Conservation (phyloP, 2,888 invertebrate genomes). For the Orthosia cruda region DNA sequence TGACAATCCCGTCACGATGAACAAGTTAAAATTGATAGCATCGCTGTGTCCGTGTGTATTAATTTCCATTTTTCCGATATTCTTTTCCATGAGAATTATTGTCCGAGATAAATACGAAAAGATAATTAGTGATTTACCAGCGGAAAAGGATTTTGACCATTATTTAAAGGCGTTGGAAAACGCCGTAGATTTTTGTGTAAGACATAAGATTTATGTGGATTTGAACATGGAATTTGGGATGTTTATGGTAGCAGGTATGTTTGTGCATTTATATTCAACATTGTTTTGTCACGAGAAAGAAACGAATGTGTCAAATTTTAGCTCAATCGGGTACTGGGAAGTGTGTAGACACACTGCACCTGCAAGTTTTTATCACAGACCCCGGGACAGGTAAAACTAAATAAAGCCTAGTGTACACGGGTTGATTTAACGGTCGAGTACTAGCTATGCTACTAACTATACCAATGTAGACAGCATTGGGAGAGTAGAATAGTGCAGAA, state of each 20-base stretch:
- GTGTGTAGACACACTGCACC: too few species aligned
- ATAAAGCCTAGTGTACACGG: too few species aligned
- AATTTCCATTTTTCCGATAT: slow-evolving; percentile 3
- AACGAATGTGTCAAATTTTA: too few species aligned
- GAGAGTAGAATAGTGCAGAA: too few species aligned
- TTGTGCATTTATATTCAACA: not conserved
- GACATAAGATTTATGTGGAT: slow-evolving; percentile 73
- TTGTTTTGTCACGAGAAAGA: too few species aligned
- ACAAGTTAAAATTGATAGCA: slow-evolving; percentile 38
- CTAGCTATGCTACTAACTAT: too few species aligned
- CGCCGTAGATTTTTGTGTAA: slow-evolving; percentile 70
- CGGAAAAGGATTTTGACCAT: slow-evolving; percentile 68
- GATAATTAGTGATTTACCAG: slow-evolving; percentile 65
- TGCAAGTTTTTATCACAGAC: too few species aligned
- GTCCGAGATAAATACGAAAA: slow-evolving; percentile 3
- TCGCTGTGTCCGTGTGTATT: slow-evolving; percentile 16
- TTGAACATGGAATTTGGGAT: slow-evolving; percentile 78
- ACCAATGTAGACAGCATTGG: too few species aligned
- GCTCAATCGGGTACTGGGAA: too few species aligned
- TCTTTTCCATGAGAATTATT: slow-evolving; percentile 22
- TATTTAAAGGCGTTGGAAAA: slow-evolving; percentile 73
- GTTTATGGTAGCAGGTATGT: slow-evolving; percentile 80
- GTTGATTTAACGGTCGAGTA: too few species aligned
- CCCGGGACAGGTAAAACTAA: too few species aligned
- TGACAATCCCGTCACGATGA: slow-evolving; percentile 11